These are phyloP conservation scores for Iselma pallidipennis DNA, from an alignment of 2,888 invertebrate species.

Conservation along the genomic window DNA sequence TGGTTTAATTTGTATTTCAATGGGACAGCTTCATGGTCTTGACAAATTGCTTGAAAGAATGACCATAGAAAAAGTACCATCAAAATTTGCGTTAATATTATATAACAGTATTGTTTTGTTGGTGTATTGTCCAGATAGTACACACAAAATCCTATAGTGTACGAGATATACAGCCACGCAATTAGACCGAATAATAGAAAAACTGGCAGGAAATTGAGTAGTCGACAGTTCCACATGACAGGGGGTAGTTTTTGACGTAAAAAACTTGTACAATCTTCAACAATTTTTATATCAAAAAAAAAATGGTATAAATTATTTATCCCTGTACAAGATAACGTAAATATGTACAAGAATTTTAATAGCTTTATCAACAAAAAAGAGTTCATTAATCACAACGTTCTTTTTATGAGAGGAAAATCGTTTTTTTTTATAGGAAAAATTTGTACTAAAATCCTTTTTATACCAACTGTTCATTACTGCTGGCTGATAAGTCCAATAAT, in stretches of 20 bases:
- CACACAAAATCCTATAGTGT: slow-evolving; percentile 9
- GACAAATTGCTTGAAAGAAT: slow-evolving; percentile 28
- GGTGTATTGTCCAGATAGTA: neutral
- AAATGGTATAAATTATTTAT: neutral
- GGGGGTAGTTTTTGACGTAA: too few relatives aligned
- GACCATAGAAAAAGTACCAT: slow-evolving; percentile 33
- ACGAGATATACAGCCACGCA: slow-evolving; percentile 8
- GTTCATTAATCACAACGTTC: slow-evolving; percentile 10
- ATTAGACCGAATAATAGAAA: neutral
- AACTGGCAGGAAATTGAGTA: slow-evolving; percentile 5
- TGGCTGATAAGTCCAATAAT: slow-evolving; percentile 86
- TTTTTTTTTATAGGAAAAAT: too few relatives aligned
- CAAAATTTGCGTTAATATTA: slow-evolving; percentile 15
- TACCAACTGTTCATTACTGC: slow-evolving; percentile 82
- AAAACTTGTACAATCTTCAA: neutral
- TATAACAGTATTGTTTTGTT: slow-evolving; percentile 4
- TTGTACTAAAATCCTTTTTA: slow-evolving; percentile 42
- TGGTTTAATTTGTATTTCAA: slow-evolving; percentile 29
- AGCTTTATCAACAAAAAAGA: slow-evolving; percentile 19
- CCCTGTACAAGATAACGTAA: slow-evolving; percentile 25
- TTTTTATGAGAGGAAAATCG: slow-evolving; percentile 16
- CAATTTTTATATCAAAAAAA: neutral
- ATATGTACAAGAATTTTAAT: slow-evolving; percentile 21
- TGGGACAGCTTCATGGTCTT: slow-evolving; percentile 27
- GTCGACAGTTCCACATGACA: neutral